Conservation (phyloP, 2,113 vertebrate species). For the Aplodontia rufa region DNA sequence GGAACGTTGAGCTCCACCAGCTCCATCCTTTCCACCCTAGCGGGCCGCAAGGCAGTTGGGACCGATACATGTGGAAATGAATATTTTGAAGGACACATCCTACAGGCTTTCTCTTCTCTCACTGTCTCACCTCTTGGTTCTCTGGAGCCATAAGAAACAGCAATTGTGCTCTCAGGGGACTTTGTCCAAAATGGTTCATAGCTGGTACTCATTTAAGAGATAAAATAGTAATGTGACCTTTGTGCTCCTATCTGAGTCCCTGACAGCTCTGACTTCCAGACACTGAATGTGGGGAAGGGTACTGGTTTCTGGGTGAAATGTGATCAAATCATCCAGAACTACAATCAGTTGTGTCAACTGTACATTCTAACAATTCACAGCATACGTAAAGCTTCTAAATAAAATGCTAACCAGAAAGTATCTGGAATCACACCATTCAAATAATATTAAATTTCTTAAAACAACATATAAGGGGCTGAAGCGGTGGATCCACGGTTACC, state of each 20-base stretch:
- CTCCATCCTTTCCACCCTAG: not conserved
- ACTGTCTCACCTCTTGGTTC: not conserved
- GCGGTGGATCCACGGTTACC: too few relatives aligned
- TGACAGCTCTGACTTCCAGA: not conserved
- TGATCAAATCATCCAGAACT: not conserved
- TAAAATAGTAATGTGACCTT: not conserved
- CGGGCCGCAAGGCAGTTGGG: not conserved
- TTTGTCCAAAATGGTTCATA: not conserved
- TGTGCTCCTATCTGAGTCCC: not conserved
- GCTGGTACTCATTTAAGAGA: not conserved
- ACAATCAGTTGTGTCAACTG: not conserved
- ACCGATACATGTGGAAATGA: not conserved
- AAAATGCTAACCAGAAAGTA: not conserved
- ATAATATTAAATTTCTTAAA: not conserved
- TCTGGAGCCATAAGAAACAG: not conserved
- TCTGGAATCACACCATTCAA: not conserved
- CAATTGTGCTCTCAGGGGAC: not conserved
- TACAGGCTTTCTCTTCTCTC: not conserved
- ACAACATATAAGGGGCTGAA: too few relatives aligned
- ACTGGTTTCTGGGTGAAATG: not conserved
- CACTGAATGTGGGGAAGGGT: not conserved
- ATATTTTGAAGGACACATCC: not conserved
- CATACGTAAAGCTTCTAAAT: not conserved
- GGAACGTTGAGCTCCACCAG: not conserved
- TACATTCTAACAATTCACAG: not conserved